These are phyloP conservation scores for Hippocampus comes DNA, from an alignment of 2,113 vertebrate genomes.

Conservation along the genomic window DNA sequence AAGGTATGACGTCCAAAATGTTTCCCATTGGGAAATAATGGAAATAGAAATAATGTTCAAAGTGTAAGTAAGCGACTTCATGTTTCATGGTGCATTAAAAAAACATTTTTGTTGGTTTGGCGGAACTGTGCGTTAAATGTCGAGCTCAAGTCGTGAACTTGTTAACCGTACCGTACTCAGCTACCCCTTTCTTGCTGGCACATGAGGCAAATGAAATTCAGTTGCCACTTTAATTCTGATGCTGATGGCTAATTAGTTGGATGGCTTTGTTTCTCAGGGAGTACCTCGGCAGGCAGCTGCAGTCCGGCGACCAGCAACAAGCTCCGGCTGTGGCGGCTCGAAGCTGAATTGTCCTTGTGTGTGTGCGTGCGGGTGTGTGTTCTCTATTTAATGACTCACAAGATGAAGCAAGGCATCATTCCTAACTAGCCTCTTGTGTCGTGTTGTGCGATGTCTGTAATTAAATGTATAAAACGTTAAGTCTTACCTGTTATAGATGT, in stretches of 20 bases:
- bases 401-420: constrained; percentile 5
- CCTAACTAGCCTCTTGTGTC: constrained; percentile 25
- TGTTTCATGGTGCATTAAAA: too few relatives aligned
- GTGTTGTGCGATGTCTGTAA: constrained; percentile 49
- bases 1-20: neutral
- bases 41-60: neutral
- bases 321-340: constrained; percentile 67
- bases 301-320: constrained; percentile 75
- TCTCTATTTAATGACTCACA: constrained; percentile 19
- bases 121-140: too few relatives aligned
- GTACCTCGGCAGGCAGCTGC: constrained; percentile 75
- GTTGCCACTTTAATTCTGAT: neutral
- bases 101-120: too few relatives aligned
- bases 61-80: neutral
- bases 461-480: constrained; percentile 56
- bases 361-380: constrained; percentile 26
- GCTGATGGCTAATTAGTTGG: neutral
- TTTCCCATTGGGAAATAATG: neutral
- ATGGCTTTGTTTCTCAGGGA: constrained; percentile 59
- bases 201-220: too few relatives aligned
- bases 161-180: too few relatives aligned
- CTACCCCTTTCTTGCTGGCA: too few relatives aligned
- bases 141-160: too few relatives aligned
- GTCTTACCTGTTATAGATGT: constrained; percentile 48
- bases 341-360: constrained; percentile 62